Evolutionary conservation across 2,888 invertebrate species (phyloP), one percentile per base, ranked within the genome.

Genomic region (Cantharis lateralis): DNA sequence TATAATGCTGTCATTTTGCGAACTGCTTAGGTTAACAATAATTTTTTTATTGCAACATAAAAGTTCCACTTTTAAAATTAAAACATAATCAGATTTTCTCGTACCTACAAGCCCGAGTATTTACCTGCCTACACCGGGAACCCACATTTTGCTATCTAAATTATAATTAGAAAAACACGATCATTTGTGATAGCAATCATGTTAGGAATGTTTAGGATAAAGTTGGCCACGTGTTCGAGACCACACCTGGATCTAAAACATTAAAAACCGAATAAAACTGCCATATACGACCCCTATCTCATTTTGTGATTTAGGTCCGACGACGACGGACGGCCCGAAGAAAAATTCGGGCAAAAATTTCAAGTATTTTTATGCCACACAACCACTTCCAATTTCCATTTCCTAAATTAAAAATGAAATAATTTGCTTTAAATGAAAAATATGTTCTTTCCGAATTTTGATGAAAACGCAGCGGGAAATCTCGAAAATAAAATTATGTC

Each of bases 1-100:
- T 82, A 82, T 82, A 81, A 82, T 81, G 80, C 82, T 82, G 82
- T 82, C 82, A 82, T 80, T 81, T 61, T 61, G 62, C 69, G 69
- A 73, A 78, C 74, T 74, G 74, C 68, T 74, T 73, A 28, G 74
- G 71, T 78, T 76, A 68, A 74, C 72, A 63, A 63, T 62, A n/a
- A 62, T 71, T 71, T 71, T 71, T 24, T 16, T 20, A 61, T 61
- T 62, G 10, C n/a, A 11, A 26, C 10, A 26, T 13, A 24, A 24
- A 11, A 68, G 16, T 66, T 64, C 13, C 64, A 24, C 24, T 64
- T 16, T 64, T 64, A 20, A 16, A 64, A 18, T 66, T 66, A 66
- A 66, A 66, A 66, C 15, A 2, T 66, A 66, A 48, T n/a, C 48
- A 48, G n/a, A 48, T 48, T 48, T 32, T 32, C 13, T 48, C 3